Percentiles rank a stretch among this genome's conserved stretches.
Conservation (phyloP, 2,113 vertebrate species). For the Corydoras sp. region DNA sequence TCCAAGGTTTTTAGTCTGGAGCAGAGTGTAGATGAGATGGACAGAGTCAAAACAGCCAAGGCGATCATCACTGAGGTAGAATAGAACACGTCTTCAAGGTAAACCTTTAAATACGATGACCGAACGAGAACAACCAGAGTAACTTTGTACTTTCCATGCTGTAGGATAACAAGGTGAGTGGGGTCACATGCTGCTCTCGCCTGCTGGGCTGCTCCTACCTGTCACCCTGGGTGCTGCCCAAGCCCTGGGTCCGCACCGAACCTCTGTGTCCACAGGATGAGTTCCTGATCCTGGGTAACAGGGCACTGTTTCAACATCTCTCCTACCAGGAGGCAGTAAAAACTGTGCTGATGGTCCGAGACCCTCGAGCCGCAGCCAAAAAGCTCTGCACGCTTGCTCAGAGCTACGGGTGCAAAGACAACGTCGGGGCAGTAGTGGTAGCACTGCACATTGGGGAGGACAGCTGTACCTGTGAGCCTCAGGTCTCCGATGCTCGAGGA, state of each 20-base stretch:
- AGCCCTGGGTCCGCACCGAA: slow-evolving; percentile 80
- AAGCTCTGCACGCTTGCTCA: slow-evolving; percentile 90
- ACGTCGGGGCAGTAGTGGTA: slow-evolving; percentile 83
- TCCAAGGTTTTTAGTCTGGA: slow-evolving; percentile 88
- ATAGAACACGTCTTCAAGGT: too few relatives aligned
- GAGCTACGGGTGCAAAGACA: slow-evolving; percentile 93
- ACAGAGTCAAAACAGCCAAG: slow-evolving; percentile 84
- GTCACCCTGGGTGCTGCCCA: slow-evolving; percentile 88
- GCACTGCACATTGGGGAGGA: slow-evolving; percentile 80
- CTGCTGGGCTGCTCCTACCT: slow-evolving; percentile 92
- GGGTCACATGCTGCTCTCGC: slow-evolving; percentile 93
- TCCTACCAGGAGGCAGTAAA: slow-evolving; percentile 79
- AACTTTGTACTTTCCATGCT: slow-evolving; percentile 46
- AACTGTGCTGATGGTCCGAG: slow-evolving; percentile 75
- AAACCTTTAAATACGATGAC: too few relatives aligned
- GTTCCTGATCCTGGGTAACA: slow-evolving; percentile 87
- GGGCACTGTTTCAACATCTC: slow-evolving; percentile 82
- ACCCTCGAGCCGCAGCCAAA: slow-evolving; percentile 84
- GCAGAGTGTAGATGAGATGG: slow-evolving; percentile 80
- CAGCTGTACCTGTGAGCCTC: slow-evolving; percentile 82
- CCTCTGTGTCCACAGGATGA: slow-evolving; percentile 84
- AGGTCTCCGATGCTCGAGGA: slow-evolving; percentile 59
- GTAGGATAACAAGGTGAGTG: slow-evolving; percentile 96
- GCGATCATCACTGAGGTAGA: slow-evolving; percentile 94
- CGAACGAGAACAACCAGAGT: background rate